Conservation (phyloP, 2,888 invertebrate genomes). For the Caenorhabditis sp. region DNA sequence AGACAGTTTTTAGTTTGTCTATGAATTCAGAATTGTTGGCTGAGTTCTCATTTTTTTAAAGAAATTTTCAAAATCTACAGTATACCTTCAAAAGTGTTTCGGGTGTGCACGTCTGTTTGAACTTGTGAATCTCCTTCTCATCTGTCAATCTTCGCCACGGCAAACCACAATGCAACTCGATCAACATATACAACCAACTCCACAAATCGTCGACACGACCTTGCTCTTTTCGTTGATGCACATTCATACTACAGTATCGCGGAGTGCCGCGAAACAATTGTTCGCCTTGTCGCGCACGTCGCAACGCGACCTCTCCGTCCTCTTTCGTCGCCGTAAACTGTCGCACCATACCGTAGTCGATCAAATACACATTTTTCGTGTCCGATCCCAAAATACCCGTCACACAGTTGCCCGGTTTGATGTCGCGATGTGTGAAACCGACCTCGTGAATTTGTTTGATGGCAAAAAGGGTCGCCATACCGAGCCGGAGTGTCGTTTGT, state of each 20-base stretch:
- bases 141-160: slow-evolving; percentile 48
- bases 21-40: too few relatives aligned
- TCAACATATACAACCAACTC: slow-evolving; percentile 54
- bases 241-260: slow-evolving; percentile 49
- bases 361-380: slow-evolving; percentile 41
- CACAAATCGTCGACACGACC: slow-evolving; percentile 55
- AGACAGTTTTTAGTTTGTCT: too few relatives aligned
- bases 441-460: slow-evolving; percentile 55
- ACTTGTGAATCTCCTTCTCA: slow-evolving; percentile 43
- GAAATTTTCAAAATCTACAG: background rate
- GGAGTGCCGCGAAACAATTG: slow-evolving; percentile 53
- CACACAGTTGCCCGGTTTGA: slow-evolving; percentile 59
- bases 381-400: slow-evolving; percentile 44
- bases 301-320: slow-evolving; percentile 19
- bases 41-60: too few relatives aligned
- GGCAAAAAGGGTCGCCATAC: slow-evolving; percentile 47
- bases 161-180: slow-evolving; percentile 48
- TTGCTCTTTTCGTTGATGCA: slow-evolving; percentile 46
- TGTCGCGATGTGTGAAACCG: slow-evolving; percentile 55
- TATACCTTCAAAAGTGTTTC: slow-evolving; percentile 25
- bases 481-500: slow-evolving; percentile 50
- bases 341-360: slow-evolving; percentile 57
- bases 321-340: slow-evolving; percentile 36
- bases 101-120: slow-evolving; percentile 25
- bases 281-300: slow-evolving; percentile 43